Percentiles rank a stretch among this genome's conserved stretches.
These are phyloP conservation scores for Chaenocephalus aceratus DNA, from an alignment of 2,113 vertebrate genomes.

Conservation along the genomic window DNA sequence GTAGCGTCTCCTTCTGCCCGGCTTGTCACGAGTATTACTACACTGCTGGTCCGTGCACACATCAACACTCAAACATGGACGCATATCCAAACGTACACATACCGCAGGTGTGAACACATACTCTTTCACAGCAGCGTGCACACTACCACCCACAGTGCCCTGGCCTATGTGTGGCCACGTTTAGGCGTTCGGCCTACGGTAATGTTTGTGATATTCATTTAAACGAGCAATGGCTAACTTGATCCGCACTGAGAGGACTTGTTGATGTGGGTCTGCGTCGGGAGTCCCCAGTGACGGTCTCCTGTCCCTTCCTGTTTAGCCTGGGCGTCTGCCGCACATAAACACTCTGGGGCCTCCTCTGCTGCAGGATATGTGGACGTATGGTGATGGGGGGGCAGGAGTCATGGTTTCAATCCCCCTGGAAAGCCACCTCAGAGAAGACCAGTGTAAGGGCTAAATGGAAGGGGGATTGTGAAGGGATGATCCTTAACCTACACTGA, in stretches of 20 bases:
- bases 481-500: conserved; percentile 36
- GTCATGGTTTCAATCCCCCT: conserved; percentile 78
- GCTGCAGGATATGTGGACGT: conserved; percentile 53
- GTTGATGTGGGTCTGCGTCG: conserved; percentile 47
- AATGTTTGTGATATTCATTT: conserved; percentile 46
- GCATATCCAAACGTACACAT: conserved; percentile 1
- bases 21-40: conserved; percentile 12
- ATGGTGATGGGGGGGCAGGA: conserved; percentile 47
- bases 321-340: conserved; percentile 92
- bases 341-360: conserved; percentile 87
- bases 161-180: conserved; percentile 30
- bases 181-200: conserved; percentile 45
- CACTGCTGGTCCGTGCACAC: conserved; percentile 15
- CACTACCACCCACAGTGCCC: conserved; percentile 38
- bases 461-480: conserved; percentile 27
- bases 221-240: conserved; percentile 38
- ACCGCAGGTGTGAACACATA: conserved; percentile 37
- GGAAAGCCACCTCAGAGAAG: conserved; percentile 52
- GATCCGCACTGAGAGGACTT: conserved; percentile 29
- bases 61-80: conserved; percentile 1
- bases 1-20: conserved; percentile 43
- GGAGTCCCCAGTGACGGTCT: conserved; percentile 84
- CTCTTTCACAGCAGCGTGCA: conserved; percentile 11
- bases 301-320: conserved; percentile 97
- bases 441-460: conserved; percentile 22